These are phyloP conservation scores for Crossaster papposus DNA, from an alignment of 53 echinoderm and acorn worm species.

Conservation along the genomic window DNA sequence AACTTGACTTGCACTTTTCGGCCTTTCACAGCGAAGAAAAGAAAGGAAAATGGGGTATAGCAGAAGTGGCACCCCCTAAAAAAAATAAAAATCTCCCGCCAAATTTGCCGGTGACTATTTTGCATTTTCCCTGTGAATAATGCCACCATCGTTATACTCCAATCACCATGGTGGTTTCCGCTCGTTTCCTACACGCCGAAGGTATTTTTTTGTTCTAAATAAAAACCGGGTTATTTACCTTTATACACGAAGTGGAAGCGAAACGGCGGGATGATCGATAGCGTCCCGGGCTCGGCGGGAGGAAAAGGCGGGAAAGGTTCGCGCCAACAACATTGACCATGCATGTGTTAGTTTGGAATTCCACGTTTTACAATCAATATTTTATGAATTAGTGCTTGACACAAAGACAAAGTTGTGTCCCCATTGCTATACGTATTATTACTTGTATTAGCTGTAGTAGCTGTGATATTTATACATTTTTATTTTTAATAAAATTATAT, in stretches of 20 bases:
- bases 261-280: background rate
- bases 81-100: background rate
- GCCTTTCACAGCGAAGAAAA: too few species aligned
- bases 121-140: background rate
- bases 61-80: too few species aligned
- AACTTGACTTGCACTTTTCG: background rate
- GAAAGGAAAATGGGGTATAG: too few species aligned
- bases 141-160: background rate
- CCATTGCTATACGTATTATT: too few species aligned
- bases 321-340: slow-evolving; percentile 1
- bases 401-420: too few species aligned
- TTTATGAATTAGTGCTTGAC: background rate
- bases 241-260: background rate
- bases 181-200: background rate
- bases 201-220: slow-evolving; percentile 14
- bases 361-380: background rate
- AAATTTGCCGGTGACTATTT: background rate
- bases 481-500: too few species aligned
- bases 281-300: background rate
- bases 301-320: slow-evolving; percentile 5
- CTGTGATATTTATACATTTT: too few species aligned
- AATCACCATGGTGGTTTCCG: background rate
- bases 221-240: slow-evolving; percentile 10
- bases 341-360: background rate
- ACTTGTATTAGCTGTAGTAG: too few species aligned